Conservation (phyloP, 1,140 invertebrate species). For the Magallana gigas region DNA sequence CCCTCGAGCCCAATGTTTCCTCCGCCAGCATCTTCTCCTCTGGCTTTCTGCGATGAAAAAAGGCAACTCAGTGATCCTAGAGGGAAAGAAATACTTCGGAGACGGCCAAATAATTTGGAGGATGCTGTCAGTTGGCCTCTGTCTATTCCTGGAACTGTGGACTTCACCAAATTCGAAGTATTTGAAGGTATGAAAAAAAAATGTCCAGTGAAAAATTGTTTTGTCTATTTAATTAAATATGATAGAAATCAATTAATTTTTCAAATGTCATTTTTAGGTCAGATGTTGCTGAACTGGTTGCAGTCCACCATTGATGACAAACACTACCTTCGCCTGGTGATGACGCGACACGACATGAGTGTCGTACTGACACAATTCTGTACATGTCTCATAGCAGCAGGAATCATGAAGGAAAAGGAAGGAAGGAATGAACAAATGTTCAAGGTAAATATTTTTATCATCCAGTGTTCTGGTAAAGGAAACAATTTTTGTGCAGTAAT, state of each 20-base stretch:
- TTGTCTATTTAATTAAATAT: too few species aligned
- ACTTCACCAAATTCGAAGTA: conserved; percentile 66
- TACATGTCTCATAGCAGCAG: conserved; percentile 92
- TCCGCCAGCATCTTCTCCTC: not conserved
- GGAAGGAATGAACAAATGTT: conserved; percentile 86
- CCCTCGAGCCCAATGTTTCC: conserved; percentile 13
- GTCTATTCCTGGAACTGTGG: conserved; percentile 63
- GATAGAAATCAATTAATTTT: too few species aligned
- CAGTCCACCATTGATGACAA: conserved; percentile 87
- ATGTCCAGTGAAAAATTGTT: too few species aligned
- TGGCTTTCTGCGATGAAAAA: conserved; percentile 19
- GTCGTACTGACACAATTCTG: conserved; percentile 90
- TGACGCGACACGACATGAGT: conserved; percentile 87
- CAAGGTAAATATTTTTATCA: conserved; percentile 83
- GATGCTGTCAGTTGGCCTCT: conserved; percentile 68
- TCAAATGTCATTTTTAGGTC: conserved; percentile 82
- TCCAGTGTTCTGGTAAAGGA: not conserved
- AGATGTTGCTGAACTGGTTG: conserved; percentile 94
- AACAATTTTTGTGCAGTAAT: too few species aligned
- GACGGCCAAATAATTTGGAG: conserved; percentile 57
- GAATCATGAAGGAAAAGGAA: conserved; percentile 89
- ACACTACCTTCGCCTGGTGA: conserved; percentile 83
- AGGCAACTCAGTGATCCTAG: not conserved
- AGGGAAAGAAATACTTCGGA: conserved; percentile 8
- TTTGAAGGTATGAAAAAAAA: conserved; percentile 69